phyloP scores from a whole-genome alignment of 1,140 invertebrate species.

The Dufourea novaeangliae region DNA sequence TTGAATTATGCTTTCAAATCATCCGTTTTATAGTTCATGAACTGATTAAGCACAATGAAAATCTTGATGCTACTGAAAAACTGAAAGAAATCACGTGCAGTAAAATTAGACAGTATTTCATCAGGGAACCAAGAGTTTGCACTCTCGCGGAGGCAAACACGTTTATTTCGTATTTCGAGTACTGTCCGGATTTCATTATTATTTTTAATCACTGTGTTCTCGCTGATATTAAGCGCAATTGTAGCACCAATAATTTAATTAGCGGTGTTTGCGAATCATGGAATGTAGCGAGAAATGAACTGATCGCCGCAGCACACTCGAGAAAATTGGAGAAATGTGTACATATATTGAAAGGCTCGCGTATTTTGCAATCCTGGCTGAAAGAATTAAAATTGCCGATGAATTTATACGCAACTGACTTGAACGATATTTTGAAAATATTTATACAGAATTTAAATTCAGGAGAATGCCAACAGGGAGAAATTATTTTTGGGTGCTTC shows the following conservation, averaged over 20 bases:
- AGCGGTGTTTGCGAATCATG: constrained; percentile 66
- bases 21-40: constrained; percentile 63
- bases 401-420: constrained; percentile 63
- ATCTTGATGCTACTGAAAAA: constrained; percentile 4
- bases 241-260: background rate
- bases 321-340: constrained; percentile 63
- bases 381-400: constrained; percentile 53
- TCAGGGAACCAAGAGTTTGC: constrained; percentile 62
- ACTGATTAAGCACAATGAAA: constrained; percentile 26
- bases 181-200: constrained; percentile 67
- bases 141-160: constrained; percentile 49
- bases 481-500: constrained; percentile 68
- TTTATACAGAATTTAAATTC: constrained; percentile 51
- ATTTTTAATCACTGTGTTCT: constrained; percentile 72
- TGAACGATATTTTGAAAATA: constrained; percentile 51
- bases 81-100: constrained; percentile 61
- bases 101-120: constrained; percentile 71
- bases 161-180: constrained; percentile 67
- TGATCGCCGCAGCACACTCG: constrained; percentile 43
- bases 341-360: constrained; percentile 63
- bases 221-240: constrained; percentile 61
- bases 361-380: constrained; percentile 67
- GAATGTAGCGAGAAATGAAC: constrained; percentile 61
- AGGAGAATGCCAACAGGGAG: constrained; percentile 7
- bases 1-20: constrained; percentile 65